A percentile compares a stretch with the other conserved stretches of the same genome.
phyloP scores from a whole-genome alignment of 2,113 vertebrate species.

The Apaloderma vittatum region DNA sequence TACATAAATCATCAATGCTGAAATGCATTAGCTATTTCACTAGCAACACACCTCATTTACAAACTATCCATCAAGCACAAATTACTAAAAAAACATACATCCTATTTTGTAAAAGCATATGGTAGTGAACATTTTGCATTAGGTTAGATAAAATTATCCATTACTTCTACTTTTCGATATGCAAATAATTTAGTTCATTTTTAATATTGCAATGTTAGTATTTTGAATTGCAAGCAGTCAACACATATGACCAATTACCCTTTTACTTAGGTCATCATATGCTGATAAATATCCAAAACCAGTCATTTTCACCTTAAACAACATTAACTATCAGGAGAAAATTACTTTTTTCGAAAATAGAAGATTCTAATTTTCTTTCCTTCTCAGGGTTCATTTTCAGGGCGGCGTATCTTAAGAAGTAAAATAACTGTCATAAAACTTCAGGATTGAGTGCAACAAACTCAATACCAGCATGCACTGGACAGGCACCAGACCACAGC shows the following conservation, averaged over 20 bases:
- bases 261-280: constrained; percentile 27
- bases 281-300: neutral
- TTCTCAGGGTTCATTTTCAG: neutral
- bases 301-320: constrained; percentile 24
- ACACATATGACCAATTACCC: constrained; percentile 2
- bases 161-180: constrained; percentile 18
- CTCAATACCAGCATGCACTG: neutral
- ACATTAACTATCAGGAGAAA: constrained; percentile 17
- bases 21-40: constrained; percentile 63
- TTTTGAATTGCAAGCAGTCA: constrained; percentile 17
- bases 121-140: neutral
- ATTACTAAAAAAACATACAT: neutral
- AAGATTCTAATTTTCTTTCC: constrained; percentile 1
- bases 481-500: neutral
- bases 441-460: neutral
- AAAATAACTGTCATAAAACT: neutral
- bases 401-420: neutral
- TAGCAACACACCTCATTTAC: constrained; percentile 52
- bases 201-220: constrained; percentile 35
- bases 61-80: constrained; percentile 42
- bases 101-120: constrained; percentile 30
- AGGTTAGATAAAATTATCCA: constrained; percentile 36
- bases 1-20: constrained; percentile 64
- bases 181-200: constrained; percentile 31
- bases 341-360: constrained; percentile 20